These are phyloP conservation scores for Recurvirostra avosetta DNA, from an alignment of 2,113 vertebrate species.

Conservation along the genomic window DNA sequence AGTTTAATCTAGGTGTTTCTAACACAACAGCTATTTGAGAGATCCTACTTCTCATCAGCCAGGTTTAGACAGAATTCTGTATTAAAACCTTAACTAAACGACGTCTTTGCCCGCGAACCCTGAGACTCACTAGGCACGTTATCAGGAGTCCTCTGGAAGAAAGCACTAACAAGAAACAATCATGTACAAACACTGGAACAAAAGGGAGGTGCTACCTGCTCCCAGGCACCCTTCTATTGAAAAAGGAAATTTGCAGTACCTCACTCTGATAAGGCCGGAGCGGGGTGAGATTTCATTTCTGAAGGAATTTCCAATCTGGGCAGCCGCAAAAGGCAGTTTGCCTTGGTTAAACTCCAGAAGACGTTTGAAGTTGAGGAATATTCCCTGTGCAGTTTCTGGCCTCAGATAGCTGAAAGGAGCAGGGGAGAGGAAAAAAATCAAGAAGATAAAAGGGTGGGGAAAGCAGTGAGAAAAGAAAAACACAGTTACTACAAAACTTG, in stretches of 20 bases:
- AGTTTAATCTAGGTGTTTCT: neutral
- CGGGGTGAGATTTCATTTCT: constrained; percentile 98
- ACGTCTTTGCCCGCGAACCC: neutral
- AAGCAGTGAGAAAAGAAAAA: neutral
- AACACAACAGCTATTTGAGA: neutral
- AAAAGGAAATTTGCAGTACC: constrained; percentile 69
- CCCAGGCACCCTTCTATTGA: neutral
- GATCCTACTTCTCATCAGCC: neutral
- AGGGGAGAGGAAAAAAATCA: neutral
- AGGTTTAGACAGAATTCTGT: neutral
- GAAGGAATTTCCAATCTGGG: constrained; percentile 98
- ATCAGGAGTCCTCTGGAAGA: neutral
- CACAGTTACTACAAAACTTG: neutral
- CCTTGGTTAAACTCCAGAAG: constrained; percentile 98
- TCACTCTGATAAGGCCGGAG: constrained; percentile 95
- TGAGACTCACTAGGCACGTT: neutral
- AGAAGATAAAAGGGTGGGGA: neutral
- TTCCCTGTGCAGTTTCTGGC: constrained; percentile 98
- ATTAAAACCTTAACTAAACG: neutral
- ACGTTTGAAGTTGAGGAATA: constrained; percentile 99
- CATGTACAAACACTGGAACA: neutral
- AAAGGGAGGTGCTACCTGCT: neutral
- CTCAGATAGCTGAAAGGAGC: constrained; percentile 85
- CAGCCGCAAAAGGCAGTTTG: constrained; percentile 95
- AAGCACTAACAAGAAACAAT: neutral